Evolutionary conservation across 1,140 invertebrate genomes (phyloP).

Genomic region (Drosophila neocordata): DNA sequence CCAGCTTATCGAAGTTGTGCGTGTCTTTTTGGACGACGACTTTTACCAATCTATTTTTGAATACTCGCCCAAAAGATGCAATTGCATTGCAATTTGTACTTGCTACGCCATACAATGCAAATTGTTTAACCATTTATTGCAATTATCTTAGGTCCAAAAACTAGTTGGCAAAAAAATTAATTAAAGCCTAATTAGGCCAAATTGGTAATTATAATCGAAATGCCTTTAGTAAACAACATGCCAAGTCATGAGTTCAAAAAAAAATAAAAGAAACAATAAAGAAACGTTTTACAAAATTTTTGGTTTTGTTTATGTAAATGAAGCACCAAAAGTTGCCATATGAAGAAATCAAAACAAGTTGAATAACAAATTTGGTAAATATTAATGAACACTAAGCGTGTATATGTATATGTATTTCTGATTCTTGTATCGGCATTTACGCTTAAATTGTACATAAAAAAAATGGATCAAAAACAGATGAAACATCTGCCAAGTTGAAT

Average conservation of each 20-base stretch:
- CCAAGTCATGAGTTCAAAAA: neutral
- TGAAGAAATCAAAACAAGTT: neutral
- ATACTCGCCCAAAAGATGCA: neutral
- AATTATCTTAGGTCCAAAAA: neutral
- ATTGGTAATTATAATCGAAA: neutral
- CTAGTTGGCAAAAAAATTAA: neutral
- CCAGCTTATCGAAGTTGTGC: neutral
- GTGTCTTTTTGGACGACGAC: neutral
- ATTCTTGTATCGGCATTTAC: neutral
- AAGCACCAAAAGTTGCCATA: neutral
- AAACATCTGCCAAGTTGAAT: neutral
- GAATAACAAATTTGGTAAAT: neutral
- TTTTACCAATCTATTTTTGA: neutral
- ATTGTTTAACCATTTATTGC: neutral
- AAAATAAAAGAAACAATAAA: neutral
- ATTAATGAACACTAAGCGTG: neutral
- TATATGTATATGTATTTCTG: neutral
- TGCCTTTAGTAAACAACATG: neutral
- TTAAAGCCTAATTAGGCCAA: constrained; percentile 3
- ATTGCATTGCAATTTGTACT: neutral
- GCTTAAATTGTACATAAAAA: neutral
- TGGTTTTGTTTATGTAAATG: constrained; percentile 1
- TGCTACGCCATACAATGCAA: neutral
- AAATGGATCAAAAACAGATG: neutral
- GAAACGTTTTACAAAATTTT: neutral